Conservation (phyloP, 2,797 vertebrate species). For the Siniperca obscura region DNA sequence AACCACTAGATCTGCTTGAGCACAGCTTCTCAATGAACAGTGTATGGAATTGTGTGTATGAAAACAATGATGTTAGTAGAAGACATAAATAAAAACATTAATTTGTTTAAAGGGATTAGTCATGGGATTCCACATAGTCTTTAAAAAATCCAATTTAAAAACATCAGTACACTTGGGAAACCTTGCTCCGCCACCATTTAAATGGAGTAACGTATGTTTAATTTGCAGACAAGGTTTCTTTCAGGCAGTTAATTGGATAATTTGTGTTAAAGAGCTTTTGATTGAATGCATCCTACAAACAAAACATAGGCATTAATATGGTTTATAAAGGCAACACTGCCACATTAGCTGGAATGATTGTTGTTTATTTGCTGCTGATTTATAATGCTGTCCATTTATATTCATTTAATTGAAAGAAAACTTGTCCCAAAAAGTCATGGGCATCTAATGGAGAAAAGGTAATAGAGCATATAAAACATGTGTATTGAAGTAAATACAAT, state of each 20-base stretch:
- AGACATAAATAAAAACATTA: neutral
- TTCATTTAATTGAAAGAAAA: slow-evolving; percentile 5
- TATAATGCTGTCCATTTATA: neutral
- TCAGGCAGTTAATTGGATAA: slow-evolving; percentile 10
- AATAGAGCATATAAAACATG: slow-evolving; percentile 21
- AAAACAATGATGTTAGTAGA: neutral
- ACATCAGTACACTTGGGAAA: neutral
- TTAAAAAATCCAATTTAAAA: slow-evolving; percentile 11
- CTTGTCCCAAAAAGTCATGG: neutral
- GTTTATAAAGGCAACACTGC: neutral
- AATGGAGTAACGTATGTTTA: neutral
- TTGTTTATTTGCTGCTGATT: slow-evolving; percentile 11
- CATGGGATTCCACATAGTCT: neutral
- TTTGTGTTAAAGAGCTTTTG: slow-evolving; percentile 4
- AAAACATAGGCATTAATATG: neutral
- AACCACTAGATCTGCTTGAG: neutral
- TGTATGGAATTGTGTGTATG: neutral
- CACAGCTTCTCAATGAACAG: neutral
- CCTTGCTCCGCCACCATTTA: neutral
- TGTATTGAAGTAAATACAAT: neutral
- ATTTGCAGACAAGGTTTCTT: slow-evolving; percentile 5
- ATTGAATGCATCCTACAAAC: neutral
- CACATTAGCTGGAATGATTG: neutral
- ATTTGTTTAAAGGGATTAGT: slow-evolving; percentile 10
- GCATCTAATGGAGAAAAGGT: slow-evolving; percentile 1